Conservation (phyloP, 1,140 invertebrate species). For the Drosophila ambigua region DNA sequence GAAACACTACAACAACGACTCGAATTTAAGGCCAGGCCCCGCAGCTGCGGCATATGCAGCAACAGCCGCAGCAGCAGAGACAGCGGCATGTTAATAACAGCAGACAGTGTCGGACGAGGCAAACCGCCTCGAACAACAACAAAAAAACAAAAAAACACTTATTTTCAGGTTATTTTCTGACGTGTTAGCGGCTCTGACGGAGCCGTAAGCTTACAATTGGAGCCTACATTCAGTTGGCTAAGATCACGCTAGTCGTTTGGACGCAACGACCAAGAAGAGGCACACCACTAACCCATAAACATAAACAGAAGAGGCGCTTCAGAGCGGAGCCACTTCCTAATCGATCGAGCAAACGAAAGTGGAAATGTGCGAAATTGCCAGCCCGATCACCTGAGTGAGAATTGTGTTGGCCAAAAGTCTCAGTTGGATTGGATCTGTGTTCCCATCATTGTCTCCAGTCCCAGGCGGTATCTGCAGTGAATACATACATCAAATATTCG, state of each 20-base stretch:
- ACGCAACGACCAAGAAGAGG: conserved; percentile 40
- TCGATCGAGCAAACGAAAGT: conserved; percentile 26
- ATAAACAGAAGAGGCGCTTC: background rate
- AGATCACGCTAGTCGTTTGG: conserved; percentile 70
- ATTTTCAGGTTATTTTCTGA: conserved; percentile 74
- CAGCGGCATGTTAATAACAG: conserved; percentile 44
- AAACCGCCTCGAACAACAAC: conserved; percentile 18
- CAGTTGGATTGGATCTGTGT: background rate
- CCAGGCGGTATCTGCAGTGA: background rate
- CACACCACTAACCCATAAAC: conserved; percentile 17
- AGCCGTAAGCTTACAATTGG: conserved; percentile 41
- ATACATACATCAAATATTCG: conserved; percentile 21
- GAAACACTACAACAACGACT: conserved; percentile 45
- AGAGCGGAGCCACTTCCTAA: conserved; percentile 15
- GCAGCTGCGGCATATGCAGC: conserved; percentile 23
- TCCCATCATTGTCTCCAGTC: conserved; percentile 9
- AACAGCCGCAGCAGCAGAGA: conserved; percentile 14
- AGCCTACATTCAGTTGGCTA: conserved; percentile 62
- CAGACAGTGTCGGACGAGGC: too few species aligned
- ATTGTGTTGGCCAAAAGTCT: too few species aligned
- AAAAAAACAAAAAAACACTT: conserved; percentile 22
- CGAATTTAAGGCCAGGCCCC: conserved; percentile 42
- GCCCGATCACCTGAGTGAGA: background rate
- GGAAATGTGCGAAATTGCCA: conserved; percentile 42
- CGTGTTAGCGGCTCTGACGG: conserved; percentile 62